phyloP scores from a whole-genome alignment of 1,140 invertebrate species.

The Neotoxoptera formosana region DNA sequence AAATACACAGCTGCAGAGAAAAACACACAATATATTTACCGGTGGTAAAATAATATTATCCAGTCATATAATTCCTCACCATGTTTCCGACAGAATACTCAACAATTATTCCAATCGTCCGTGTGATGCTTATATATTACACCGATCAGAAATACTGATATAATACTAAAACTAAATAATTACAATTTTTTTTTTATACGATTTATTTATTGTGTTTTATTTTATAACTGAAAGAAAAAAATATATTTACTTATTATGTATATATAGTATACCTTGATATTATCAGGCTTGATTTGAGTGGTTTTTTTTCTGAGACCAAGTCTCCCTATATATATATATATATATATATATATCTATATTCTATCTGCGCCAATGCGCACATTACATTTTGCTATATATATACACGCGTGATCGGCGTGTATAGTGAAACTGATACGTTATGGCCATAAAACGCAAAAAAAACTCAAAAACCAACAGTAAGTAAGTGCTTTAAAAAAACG shows the following conservation, averaged over 20 bases:
- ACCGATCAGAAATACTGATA: too few species aligned
- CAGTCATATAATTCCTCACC: too few species aligned
- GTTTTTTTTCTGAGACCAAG: background rate
- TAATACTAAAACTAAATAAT: background rate
- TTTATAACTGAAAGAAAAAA: background rate
- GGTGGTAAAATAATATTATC: too few species aligned
- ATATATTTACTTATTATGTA: background rate
- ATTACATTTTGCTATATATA: background rate
- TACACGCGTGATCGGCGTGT: too few species aligned
- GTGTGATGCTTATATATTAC: too few species aligned
- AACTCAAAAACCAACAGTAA: background rate
- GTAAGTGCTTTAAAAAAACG: background rate
- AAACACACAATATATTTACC: background rate
- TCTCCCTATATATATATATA: too few species aligned
- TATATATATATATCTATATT: too few species aligned
- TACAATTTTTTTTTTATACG: too few species aligned
- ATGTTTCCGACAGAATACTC: too few species aligned
- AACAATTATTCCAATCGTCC: too few species aligned
- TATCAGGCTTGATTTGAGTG: too few species aligned
- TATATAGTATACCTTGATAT: too few species aligned
- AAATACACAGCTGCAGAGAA: background rate
- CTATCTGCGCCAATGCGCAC: background rate
- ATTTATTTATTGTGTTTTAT: background rate
- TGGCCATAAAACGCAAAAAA: background rate
- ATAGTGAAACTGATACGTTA: background rate